Conservation (phyloP, 2,797 vertebrate species). For the Sebastes paucispinis region DNA sequence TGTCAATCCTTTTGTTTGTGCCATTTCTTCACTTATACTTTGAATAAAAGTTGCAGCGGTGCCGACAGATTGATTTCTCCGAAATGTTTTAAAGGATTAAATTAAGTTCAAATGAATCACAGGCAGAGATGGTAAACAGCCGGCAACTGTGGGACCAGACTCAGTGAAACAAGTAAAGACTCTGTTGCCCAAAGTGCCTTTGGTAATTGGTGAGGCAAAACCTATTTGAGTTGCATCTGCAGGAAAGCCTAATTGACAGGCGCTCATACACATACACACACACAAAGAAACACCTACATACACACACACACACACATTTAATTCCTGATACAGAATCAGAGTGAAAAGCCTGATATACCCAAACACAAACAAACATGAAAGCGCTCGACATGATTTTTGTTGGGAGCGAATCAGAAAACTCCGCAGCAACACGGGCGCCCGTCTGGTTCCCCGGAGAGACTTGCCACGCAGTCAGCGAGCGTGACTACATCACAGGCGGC, state of each 20-base stretch:
- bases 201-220: constrained; percentile 45
- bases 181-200: constrained; percentile 19
- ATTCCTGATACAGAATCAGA: constrained; percentile 28
- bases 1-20: not conserved
- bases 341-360: not conserved
- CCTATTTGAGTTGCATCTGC: constrained; percentile 41
- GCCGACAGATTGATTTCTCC: not conserved
- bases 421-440: not conserved
- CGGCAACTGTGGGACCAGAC: not conserved
- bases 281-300: not conserved
- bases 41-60: not conserved
- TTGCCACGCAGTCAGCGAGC: constrained; percentile 24
- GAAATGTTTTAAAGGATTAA: constrained; percentile 29
- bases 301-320: constrained; percentile 1
- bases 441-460: constrained; percentile 27
- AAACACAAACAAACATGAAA: constrained; percentile 57
- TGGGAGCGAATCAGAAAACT: constrained; percentile 36
- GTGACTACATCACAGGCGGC: constrained; percentile 51
- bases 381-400: constrained; percentile 8
- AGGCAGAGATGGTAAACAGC: constrained; percentile 16
- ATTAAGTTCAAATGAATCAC: constrained; percentile 24
- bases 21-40: not conserved
- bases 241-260: constrained; percentile 39
- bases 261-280: not conserved
- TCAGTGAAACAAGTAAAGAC: constrained; percentile 16